Conservation (phyloP, 2,888 invertebrate genomes). For the Nemotelus pantherinus region DNA sequence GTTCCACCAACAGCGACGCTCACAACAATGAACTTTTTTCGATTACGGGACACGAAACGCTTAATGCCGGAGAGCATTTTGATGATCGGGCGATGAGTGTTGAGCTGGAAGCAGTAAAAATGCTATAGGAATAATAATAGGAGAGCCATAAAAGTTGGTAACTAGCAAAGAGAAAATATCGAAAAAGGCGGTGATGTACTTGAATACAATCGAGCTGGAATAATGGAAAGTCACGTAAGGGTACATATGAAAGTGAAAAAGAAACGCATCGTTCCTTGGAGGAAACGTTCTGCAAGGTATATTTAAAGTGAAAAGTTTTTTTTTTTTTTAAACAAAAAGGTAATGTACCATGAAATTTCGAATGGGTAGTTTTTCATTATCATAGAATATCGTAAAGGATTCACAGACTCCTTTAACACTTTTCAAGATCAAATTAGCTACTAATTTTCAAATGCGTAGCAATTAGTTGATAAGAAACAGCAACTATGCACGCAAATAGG, state of each 20-base stretch:
- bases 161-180: too few species aligned
- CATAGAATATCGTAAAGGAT: too few species aligned
- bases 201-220: too few species aligned
- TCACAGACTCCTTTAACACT: too few species aligned
- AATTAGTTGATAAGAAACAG: background rate
- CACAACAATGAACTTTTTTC: constrained; percentile 82
- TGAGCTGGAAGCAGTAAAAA: background rate
- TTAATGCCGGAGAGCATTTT: constrained; percentile 78
- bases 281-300: too few species aligned
- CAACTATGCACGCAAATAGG: background rate
- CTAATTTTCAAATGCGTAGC: too few species aligned
- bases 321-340: too few species aligned
- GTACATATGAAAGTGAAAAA: background rate
- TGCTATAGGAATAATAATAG: background rate
- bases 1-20: constrained; percentile 81
- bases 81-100: background rate
- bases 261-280: background rate
- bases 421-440: too few species aligned
- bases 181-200: background rate
- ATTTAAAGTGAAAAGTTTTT: too few species aligned
- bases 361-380: too few species aligned
- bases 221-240: background rate
- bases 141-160: too few species aligned
- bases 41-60: constrained; percentile 82
- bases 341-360: too few species aligned